A percentile compares a stretch with the other conserved stretches of the same genome.
These are phyloP conservation scores for Apotomis turbidana DNA, from an alignment of 2,888 invertebrate species.

Conservation along the genomic window DNA sequence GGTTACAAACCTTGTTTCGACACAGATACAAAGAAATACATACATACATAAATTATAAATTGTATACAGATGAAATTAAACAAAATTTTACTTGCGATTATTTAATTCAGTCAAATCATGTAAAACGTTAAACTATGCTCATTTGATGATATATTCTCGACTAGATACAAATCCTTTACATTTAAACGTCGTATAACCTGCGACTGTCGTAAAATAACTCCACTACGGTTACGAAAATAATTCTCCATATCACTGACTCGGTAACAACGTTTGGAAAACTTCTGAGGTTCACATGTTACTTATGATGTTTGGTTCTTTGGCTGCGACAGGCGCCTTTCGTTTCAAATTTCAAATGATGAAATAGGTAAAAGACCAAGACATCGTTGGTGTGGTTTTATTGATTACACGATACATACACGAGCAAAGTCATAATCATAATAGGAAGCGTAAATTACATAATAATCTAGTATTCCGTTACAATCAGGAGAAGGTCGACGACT, in stretches of 20 bases:
- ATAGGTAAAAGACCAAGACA: too few relatives aligned
- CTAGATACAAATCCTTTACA: conserved; percentile 45
- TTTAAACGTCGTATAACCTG: not conserved
- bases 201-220: conserved; percentile 5
- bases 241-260: conserved; percentile 13
- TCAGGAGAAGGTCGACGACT: too few relatives aligned
- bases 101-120: conserved; percentile 69
- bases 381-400: too few relatives aligned
- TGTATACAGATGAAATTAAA: conserved; percentile 8
- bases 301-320: not conserved
- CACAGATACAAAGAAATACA: too few relatives aligned
- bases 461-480: too few relatives aligned
- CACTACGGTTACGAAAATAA: conserved; percentile 36
- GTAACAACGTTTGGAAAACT: conserved; percentile 17
- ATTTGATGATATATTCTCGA: conserved; percentile 38
- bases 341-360: too few relatives aligned
- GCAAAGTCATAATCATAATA: too few relatives aligned
- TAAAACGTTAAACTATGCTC: conserved; percentile 50
- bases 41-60: too few relatives aligned
- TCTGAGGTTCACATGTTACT: conserved; percentile 5
- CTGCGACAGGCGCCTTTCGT: not conserved
- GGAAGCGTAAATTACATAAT: too few relatives aligned
- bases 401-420: too few relatives aligned
- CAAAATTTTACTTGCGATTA: conserved; percentile 54
- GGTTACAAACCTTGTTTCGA: too few relatives aligned